Evolutionary conservation across 2,888 invertebrate species (phyloP).

Genomic region (Cybosia mesomella): DNA sequence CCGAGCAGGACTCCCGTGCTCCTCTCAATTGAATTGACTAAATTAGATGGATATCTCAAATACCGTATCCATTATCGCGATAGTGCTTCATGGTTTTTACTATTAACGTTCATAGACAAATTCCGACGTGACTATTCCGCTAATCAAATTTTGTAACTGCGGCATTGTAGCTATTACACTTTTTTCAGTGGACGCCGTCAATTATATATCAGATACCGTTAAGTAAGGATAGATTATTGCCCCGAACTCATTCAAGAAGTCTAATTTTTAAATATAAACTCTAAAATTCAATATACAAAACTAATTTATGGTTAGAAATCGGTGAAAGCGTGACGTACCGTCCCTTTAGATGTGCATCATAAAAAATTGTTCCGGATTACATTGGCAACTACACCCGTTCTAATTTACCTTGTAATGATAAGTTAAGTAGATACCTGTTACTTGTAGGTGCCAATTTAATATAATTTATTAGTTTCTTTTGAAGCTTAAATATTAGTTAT

Average conservation of each 20-base stretch:
- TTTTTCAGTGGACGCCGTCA: conserved; percentile 76
- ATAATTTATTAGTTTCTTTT: conserved; percentile 3
- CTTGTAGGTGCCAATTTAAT: conserved; percentile 2
- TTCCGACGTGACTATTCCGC: conserved; percentile 85
- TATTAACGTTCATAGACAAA: conserved; percentile 72
- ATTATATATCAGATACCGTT: conserved; percentile 79
- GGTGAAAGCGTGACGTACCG: conserved; percentile 54
- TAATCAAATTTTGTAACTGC: conserved; percentile 87
- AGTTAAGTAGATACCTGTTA: conserved; percentile 7
- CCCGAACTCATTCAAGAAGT: conserved; percentile 34
- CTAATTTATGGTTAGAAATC: conserved; percentile 40
- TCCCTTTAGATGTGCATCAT: conserved; percentile 50
- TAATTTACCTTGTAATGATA: conserved; percentile 49
- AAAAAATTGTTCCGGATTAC: conserved; percentile 48
- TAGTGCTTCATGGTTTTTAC: conserved; percentile 37
- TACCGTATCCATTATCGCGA: conserved; percentile 61
- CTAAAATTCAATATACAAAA: conserved; percentile 21
- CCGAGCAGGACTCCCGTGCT: no score
- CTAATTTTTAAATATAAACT: conserved; percentile 4
- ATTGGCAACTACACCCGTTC: conserved; percentile 47
- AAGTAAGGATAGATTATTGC: conserved; percentile 68
- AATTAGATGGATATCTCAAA: no score
- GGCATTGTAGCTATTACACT: conserved; percentile 82
- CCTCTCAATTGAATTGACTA: no score
- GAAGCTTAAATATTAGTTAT: neutral